Evolutionary conservation across 2,113 vertebrate species (phyloP), one percentile per base, ranked within the genome.

Genomic region (Dasyornis broadbenti): DNA sequence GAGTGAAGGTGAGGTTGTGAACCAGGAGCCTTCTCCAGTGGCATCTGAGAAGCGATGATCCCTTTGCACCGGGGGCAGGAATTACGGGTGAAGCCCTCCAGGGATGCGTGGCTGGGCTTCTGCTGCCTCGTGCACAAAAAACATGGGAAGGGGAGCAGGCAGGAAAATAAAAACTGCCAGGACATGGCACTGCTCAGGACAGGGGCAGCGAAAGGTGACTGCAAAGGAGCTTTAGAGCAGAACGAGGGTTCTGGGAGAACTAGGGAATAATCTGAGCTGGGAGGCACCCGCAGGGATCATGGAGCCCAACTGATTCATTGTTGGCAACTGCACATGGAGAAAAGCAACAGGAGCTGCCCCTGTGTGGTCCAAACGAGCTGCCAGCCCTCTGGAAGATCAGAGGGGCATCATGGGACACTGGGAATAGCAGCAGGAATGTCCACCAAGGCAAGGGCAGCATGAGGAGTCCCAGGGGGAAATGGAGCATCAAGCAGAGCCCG

Each of bases 251-350:
- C 0, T 0, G 54, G 37, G 10, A 35, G 42, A 56, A 15, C 26
- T 21, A 2, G 10, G 35, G 30, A 63, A 64, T 31, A 49, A 31
- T 26, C 49, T 35, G 49, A 54, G n/a, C 66, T 61, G 56, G 65
- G 24, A 40, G 30, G 56, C n/a, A 40, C 13, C 24, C 56, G 26
- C 40, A 40, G 35, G 30, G 13, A 24, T 7, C 65, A 54, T 12
- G 0, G 6, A 35, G 26, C 35, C 57, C 35, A 40, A 2, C 11
- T 63, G 49, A 42, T 35, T 6, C 2, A 3, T 15, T 33, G 21
- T 28, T 22, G 28, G 39, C 40, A 71, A 1, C 13, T 23, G 47
- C 20, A 5, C 23, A 0, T 42, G 68, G 57, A 60, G 68, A 39
- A 83, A 77, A 52, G 21, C 71, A 64, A 3, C 8, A 44, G 63